Evolutionary conservation across 2,797 vertebrate genomes (phyloP).

Genomic region (Coluber constrictor): DNA sequence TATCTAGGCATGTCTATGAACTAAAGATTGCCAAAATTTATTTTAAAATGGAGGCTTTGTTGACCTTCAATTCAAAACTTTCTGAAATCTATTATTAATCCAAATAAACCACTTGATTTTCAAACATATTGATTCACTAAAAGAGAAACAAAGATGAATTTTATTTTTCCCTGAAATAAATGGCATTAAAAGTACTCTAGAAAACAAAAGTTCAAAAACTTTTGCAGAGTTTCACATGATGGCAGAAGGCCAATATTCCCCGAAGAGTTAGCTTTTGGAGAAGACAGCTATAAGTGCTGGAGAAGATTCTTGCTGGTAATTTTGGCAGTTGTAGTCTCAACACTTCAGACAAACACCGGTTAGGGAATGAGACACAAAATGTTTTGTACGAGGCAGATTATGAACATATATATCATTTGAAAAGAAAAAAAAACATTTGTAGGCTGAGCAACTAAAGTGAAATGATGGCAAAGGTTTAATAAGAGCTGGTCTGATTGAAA

Average conservation of each 20-base stretch:
- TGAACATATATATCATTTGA: background rate
- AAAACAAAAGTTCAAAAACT: background rate
- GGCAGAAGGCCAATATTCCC: background rate
- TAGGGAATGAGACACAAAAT: background rate
- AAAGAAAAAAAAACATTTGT: background rate
- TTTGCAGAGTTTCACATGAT: background rate
- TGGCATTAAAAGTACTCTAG: background rate
- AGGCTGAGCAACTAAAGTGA: background rate
- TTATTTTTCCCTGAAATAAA: background rate
- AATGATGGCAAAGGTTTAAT: background rate
- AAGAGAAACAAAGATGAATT: background rate
- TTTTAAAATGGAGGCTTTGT: background rate
- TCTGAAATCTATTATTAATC: background rate
- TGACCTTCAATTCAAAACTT: background rate
- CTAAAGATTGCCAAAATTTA: background rate
- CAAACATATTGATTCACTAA: background rate
- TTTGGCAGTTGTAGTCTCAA: background rate
- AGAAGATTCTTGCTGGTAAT: background rate
- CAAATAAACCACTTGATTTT: background rate
- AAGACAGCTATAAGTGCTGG: background rate
- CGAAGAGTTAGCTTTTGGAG: background rate
- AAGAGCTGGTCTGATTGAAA: background rate
- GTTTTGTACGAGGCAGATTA: background rate
- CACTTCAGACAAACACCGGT: background rate
- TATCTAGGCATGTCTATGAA: background rate